Evolutionary conservation across 2,797 vertebrate genomes (phyloP), one percentile per base, ranked within the genome.

Genomic region (Alca torda): DNA sequence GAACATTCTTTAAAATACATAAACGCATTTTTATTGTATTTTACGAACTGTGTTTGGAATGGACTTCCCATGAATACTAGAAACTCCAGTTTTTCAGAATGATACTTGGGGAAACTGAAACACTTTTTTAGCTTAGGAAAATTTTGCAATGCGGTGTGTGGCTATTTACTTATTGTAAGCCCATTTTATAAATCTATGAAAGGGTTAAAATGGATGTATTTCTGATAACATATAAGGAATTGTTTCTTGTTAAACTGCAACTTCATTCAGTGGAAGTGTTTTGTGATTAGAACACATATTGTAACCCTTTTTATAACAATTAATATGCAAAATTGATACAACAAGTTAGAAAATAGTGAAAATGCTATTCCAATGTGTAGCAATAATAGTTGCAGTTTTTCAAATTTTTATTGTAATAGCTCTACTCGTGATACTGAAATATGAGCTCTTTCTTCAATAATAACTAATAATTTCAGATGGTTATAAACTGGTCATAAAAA

Each of bases 401-500:
- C 21, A 87, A 54, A 23, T 65, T 87, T 87, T 83, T 90, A 53
- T 82, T 82, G 9, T 30, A 88, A 85, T 56, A 85, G 6, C 21
- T 73, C 8, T 79, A 12, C 11, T 93, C 7, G 14, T 61, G 37
- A 48, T 73, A 76, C 33, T 75, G 53, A 90, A 93, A 81, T 93
- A 81, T 43, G 8, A 75, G 7, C 24, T 72, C 16, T 24, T 90
- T 90, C 43, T 56, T 76, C 45, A 21, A 7, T 53, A 87, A 70
- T 16, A 72, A 45, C 31, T 83, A 50, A 90, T 68, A 50, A 90
- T 72, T 88, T 93, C 46, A 51, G 18, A 65, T 59, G 19, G 64
- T 73, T 86, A 54, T 75, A 78, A 84, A 73, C 31, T 19, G 73
- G 26, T 69, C 54, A 90, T 82, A 76, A 93, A 91, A 84, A 18